A percentile compares a stretch with the other conserved stretches of the same genome.
Conservation (phyloP, 2,797 vertebrate species). For the Echeneis naucrates region DNA sequence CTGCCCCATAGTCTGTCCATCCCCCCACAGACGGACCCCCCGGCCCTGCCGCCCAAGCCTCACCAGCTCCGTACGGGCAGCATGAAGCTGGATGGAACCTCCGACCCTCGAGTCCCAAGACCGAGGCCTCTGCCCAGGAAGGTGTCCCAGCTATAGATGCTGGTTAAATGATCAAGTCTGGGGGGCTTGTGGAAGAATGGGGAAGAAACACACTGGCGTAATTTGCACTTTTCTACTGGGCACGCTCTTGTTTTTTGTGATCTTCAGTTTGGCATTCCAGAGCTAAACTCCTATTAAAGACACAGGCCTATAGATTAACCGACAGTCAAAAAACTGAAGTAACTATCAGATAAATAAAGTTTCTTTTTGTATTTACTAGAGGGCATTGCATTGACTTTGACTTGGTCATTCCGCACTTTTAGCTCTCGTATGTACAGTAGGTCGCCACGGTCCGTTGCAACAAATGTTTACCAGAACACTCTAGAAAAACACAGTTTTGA, state of each 20-base stretch:
- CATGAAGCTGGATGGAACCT: slow-evolving; percentile 87
- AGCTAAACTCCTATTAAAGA: slow-evolving; percentile 63
- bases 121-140: slow-evolving; percentile 95
- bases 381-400: slow-evolving; percentile 71
- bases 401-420: slow-evolving; percentile 79
- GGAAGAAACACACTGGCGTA: slow-evolving; percentile 78
- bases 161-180: slow-evolving; percentile 54
- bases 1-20: slow-evolving; percentile 95
- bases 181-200: slow-evolving; percentile 17
- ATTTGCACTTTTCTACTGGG: slow-evolving; percentile 85
- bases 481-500: slow-evolving; percentile 73
- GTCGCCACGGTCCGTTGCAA: slow-evolving; percentile 60
- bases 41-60: slow-evolving; percentile 95
- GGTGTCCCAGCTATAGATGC: slow-evolving; percentile 95
- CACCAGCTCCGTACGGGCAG: slow-evolving; percentile 88
- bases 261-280: slow-evolving; percentile 67
- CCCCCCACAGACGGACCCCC: slow-evolving; percentile 88
- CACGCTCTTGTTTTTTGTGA: slow-evolving; percentile 65
- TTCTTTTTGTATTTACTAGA: slow-evolving; percentile 63
- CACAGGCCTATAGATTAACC: slow-evolving; percentile 55
- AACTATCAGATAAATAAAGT: slow-evolving; percentile 41
- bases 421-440: slow-evolving; percentile 64
- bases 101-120: slow-evolving; percentile 87
- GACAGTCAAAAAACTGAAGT: slow-evolving; percentile 53
- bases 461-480: slow-evolving; percentile 73